Base-by-base conservation (phyloP, 2,888 invertebrate genomes). In the Neoscelio sp. region DNA sequence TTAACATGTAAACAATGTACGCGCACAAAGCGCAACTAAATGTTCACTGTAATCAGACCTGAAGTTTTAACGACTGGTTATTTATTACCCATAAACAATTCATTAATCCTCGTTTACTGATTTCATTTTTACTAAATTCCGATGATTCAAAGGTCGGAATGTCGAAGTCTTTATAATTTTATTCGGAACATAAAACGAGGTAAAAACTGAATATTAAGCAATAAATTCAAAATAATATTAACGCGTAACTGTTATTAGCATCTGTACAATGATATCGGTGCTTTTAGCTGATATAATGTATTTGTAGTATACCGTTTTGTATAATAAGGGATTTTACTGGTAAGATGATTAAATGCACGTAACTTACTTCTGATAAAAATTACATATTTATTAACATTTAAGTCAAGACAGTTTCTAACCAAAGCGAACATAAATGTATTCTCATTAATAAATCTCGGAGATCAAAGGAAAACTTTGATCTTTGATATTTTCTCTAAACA, bases 1-100 rank as follows among this genome's bases (percentile, higher is more conserved):
- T 60, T 46, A 50, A 17, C 74, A 17, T 23, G 64, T 65, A 48
- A 74, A 74, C 73, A 58, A 58, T 18, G 40, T 48, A 40, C 48
- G 56, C 35, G 13, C 28, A 6, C 3, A 8, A 28, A 65, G 20
- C n/a, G 8, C 28, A 58, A 70, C 46, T 46, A 28, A 70, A 48
- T 17, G 46, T 13, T 10, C 13, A 23, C 18, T 20, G 3, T 54
- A 35, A 40, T 52, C 28, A 28, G 62, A 44, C 44, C 38, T 17
- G 30, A 28, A 20, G 17, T 42, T 50, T 58, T 50, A 33, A 71
- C 18, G 20, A 1, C 38, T 17, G 33, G 23, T 12, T 54, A 12
- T 26, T 46, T 12, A 10, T 56, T 68, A 56, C 46, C 38, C 26
- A 38, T 48, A 10, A 56, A 28, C 28, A 10, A 28, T 35, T 30